Evolutionary conservation across 2,888 invertebrate species (phyloP).

Genomic region (Taenaris catops): DNA sequence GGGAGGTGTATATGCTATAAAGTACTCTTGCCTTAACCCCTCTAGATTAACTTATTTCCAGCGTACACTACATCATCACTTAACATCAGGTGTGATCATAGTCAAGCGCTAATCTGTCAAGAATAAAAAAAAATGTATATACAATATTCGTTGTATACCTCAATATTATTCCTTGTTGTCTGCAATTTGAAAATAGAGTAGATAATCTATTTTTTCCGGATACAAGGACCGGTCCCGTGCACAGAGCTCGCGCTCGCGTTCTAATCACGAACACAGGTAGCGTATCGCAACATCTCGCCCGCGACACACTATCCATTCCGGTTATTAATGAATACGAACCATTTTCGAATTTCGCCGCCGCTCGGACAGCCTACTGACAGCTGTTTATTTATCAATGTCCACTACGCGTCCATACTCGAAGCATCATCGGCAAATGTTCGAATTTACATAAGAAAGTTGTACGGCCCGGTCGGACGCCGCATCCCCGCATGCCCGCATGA

Average conservation of each 20-base stretch:
- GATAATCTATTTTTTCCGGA: too few relatives aligned
- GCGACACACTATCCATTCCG: constrained; percentile 52
- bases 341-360: constrained; percentile 56
- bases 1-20: too few relatives aligned
- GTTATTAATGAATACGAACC: constrained; percentile 60
- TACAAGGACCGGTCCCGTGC: constrained; percentile 12
- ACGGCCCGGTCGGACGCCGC: constrained; percentile 29
- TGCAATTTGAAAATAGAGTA: too few relatives aligned
- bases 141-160: too few relatives aligned
- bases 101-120: too few relatives aligned
- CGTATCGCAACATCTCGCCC: constrained; percentile 53
- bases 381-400: constrained; percentile 67
- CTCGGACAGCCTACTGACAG: constrained; percentile 56
- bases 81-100: too few relatives aligned
- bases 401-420: constrained; percentile 28
- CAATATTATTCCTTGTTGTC: too few relatives aligned
- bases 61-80: too few relatives aligned
- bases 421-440: constrained; percentile 51
- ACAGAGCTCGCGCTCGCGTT: constrained; percentile 23
- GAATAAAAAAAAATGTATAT: too few relatives aligned
- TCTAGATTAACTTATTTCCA: too few relatives aligned
- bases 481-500: constrained; percentile 29
- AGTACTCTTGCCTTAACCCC: too few relatives aligned
- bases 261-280: constrained; percentile 64
- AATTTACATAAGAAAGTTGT: constrained; percentile 41